Conservation (phyloP, 1,140 invertebrate genomes). For the Papilio xuthus region DNA sequence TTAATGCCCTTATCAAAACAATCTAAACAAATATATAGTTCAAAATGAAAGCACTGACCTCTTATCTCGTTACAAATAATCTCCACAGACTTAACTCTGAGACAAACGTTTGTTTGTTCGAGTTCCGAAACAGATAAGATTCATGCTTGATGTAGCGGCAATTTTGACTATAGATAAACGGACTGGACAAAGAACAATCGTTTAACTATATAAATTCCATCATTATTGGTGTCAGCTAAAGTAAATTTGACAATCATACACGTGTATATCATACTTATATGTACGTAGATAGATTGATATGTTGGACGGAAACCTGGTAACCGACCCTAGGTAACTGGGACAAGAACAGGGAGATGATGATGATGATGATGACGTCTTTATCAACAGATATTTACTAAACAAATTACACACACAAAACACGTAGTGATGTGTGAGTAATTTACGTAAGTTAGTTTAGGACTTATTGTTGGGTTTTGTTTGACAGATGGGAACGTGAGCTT, state of each 20-base stretch:
- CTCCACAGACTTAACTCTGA: slow-evolving; percentile 17
- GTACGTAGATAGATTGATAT: too few relatives aligned
- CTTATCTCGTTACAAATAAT: slow-evolving; percentile 18
- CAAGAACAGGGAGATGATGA: too few relatives aligned
- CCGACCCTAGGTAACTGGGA: too few relatives aligned
- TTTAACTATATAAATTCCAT: neutral
- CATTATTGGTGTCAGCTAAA: neutral
- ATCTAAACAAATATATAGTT: slow-evolving; percentile 4
- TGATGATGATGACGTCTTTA: neutral
- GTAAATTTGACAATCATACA: neutral
- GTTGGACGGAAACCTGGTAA: too few relatives aligned
- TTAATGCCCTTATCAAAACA: slow-evolving; percentile 27
- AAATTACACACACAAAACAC: neutral
- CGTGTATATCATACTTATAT: too few relatives aligned
- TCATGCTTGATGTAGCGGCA: neutral
- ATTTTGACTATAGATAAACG: neutral
- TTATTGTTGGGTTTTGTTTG: too few relatives aligned
- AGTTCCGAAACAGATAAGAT: slow-evolving; percentile 26
- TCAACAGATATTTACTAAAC: neutral
- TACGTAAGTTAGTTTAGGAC: too few relatives aligned
- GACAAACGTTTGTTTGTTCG: slow-evolving; percentile 26
- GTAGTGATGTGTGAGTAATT: too few relatives aligned
- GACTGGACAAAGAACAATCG: neutral
- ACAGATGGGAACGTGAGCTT: neutral
- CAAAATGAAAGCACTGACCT: slow-evolving; percentile 20